A percentile compares a stretch with the other conserved stretches of the same genome.
These are phyloP conservation scores for Falco columbarius DNA, from an alignment of 2,797 vertebrate genomes.

Conservation along the genomic window DNA sequence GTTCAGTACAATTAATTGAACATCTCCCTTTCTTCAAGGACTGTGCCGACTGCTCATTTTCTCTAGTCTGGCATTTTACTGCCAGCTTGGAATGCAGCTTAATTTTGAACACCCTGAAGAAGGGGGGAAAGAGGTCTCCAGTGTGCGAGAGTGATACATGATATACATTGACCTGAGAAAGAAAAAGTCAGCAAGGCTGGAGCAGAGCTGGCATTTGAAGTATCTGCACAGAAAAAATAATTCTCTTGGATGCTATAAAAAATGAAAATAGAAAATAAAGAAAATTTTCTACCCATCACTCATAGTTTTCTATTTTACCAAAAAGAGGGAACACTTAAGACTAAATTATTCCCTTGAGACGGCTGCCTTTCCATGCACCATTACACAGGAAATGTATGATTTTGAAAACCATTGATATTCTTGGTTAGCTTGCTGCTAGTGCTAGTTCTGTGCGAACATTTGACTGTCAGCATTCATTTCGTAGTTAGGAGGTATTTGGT, in stretches of 20 bases:
- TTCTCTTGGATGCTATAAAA: background rate
- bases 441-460: background rate
- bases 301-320: background rate
- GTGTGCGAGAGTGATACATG: background rate
- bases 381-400: conserved; percentile 1
- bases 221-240: background rate
- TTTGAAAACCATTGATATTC: background rate
- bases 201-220: background rate
- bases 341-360: background rate
- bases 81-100: background rate
- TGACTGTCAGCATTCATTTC: background rate
- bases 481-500: background rate
- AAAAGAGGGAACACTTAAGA: background rate
- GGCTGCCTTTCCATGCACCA: background rate
- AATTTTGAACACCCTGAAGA: background rate
- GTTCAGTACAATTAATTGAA: background rate
- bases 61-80: background rate
- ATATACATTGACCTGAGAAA: background rate
- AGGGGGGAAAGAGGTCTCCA: background rate
- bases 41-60: background rate
- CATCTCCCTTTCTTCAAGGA: background rate
- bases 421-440: background rate
- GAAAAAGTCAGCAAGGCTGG: background rate
- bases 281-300: background rate
- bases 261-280: background rate